phyloP scores from a whole-genome alignment of 2,888 invertebrate genomes.

The Ischnus inquisitorius region DNA sequence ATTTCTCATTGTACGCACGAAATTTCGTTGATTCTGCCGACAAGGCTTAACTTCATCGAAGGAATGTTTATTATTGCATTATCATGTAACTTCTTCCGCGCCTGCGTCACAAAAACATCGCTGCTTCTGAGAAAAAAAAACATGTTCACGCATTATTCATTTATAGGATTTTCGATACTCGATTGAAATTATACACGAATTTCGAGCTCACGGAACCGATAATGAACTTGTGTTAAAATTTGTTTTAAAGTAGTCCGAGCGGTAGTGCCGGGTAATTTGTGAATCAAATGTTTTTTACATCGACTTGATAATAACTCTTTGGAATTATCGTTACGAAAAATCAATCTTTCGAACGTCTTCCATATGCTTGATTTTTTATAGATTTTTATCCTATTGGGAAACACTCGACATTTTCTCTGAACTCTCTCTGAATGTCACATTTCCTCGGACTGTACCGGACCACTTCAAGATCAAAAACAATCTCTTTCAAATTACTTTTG shows the following conservation, averaged over 20 bases:
- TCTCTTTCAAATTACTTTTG: too few relatives aligned
- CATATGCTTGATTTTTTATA: too few relatives aligned
- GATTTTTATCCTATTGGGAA: too few relatives aligned
- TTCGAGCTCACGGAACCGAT: neutral
- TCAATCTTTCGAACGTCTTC: too few relatives aligned
- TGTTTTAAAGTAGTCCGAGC: too few relatives aligned
- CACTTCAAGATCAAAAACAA: neutral
- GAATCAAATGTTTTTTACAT: too few relatives aligned
- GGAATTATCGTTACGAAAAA: too few relatives aligned
- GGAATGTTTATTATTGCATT: constrained; percentile 64
- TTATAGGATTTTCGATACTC: neutral
- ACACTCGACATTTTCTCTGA: too few relatives aligned
- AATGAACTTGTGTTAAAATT: neutral
- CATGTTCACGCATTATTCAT: neutral
- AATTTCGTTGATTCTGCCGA: constrained; percentile 50
- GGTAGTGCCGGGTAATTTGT: too few relatives aligned
- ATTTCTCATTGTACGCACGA: neutral
- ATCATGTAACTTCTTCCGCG: neutral
- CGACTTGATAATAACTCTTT: too few relatives aligned
- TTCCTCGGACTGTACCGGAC: too few relatives aligned
- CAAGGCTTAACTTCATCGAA: constrained; percentile 29
- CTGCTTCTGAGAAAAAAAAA: constrained; percentile 1
- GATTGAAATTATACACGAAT: neutral
- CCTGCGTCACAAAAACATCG: neutral
- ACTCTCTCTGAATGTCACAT: too few relatives aligned